These are phyloP conservation scores for Alviniconcha marisindica DNA, from an alignment of 1,140 invertebrate species.

Conservation along the genomic window DNA sequence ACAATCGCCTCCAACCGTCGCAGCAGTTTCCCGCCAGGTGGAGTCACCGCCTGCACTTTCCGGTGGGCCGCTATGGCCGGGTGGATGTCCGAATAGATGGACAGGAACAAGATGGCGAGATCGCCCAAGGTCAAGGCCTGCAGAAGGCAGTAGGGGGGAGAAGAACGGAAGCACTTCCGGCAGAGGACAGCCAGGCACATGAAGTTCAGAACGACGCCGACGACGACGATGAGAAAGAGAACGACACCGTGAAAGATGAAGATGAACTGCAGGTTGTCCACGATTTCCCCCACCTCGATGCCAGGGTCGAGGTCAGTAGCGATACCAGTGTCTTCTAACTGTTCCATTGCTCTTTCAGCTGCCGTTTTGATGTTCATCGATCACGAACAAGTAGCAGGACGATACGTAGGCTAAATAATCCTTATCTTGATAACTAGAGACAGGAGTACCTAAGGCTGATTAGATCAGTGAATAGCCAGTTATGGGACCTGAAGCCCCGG, in stretches of 20 bases:
- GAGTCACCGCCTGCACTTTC: neutral
- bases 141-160: conserved; percentile 35
- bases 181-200: conserved; percentile 16
- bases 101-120: conserved; percentile 12
- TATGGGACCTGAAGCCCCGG: no score
- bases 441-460: no score
- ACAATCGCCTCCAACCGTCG: neutral
- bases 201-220: conserved; percentile 31
- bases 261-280: conserved; percentile 29
- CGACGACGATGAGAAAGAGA: conserved; percentile 6
- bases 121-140: conserved; percentile 32
- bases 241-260: conserved; percentile 31
- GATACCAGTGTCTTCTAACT: neutral
- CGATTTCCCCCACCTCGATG: conserved; percentile 12
- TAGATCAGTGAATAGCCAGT: no score
- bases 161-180: neutral
- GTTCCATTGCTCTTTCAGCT: neutral
- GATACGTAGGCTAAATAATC: no score
- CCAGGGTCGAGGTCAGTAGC: neutral
- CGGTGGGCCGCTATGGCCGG: conserved; percentile 18
- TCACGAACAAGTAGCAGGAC: no score
- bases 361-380: no score
- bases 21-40: neutral
- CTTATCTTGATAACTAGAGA: no score
- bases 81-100: conserved; percentile 30